Evolutionary conservation across 2,888 invertebrate species (phyloP), one percentile per base, ranked within the genome.

Genomic region (Aphodius granarius): DNA sequence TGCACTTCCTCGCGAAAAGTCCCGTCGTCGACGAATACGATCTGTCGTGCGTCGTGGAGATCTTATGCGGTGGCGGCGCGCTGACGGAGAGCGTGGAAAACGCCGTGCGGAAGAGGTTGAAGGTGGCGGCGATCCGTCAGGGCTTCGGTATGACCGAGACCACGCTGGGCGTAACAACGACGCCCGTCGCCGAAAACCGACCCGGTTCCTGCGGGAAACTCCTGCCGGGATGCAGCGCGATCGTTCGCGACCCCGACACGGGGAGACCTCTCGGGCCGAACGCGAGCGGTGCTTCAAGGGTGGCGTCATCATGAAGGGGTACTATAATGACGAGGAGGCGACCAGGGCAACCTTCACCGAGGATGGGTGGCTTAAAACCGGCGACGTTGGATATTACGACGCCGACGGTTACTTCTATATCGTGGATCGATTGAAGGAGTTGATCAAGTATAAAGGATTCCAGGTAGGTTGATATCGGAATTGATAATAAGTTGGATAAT

Each of bases 361-460:
- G 5, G 93, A 95, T 75, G 96, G 96, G 0, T 97, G 92, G 91
- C 85, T 94, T 13, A 91, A 92, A 79, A 92, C 93, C 23, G 96
- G 96, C 0, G 97, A 97, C 85, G 88, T 97, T 79, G 96, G 94
- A 0, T 95, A 94, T 85, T 94, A 92, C 81, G 95, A 96, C 83
- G 86, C 91, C 0, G 92, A 95, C 16, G 92, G 92, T 0, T 92
- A 90, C 85, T 94, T 95, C 86, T 96, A 90, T 83, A 92, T 97
- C 78, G 94, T 96, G 0, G 97, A 96, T 85, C 89, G 97, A 77
- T 88, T 96, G 18, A 97, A 97, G 85, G 96, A 97, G 84, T 91
- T 97, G 20, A 97, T 97, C 82, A 97, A 97, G 86, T 96, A 95
- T 83, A 96, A 97, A 86, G 96, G 93, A 66, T 94, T 92, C 82